Percentiles rank a stretch among this genome's conserved stretches.
Evolutionary conservation across 2,113 vertebrate genomes (phyloP).

Genomic region (Cyanoramphus novaezelandiae): DNA sequence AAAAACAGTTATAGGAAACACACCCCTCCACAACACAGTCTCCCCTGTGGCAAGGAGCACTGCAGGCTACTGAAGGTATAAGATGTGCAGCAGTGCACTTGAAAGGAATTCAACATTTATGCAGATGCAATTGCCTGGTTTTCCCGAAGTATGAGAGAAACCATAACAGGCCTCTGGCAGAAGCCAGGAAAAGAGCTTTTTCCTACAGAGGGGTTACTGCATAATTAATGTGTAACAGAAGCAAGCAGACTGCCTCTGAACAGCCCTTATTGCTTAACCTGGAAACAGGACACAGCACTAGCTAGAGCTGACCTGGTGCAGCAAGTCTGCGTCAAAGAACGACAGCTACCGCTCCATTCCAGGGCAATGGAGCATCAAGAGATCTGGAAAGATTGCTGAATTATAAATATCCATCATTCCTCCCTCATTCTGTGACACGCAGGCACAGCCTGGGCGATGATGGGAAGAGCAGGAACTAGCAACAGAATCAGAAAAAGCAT

Average conservation of each 20-base stretch:
- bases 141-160: background rate
- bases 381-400: background rate
- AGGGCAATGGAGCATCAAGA: background rate
- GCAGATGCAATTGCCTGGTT: background rate
- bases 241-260: background rate
- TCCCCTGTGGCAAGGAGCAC: background rate
- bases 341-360: background rate
- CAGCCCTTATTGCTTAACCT: background rate
- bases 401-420: background rate
- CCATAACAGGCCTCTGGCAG: background rate
- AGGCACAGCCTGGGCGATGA: background rate
- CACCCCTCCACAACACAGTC: background rate
- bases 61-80: background rate
- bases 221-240: background rate
- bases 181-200: constrained; percentile 1
- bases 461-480: background rate
- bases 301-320: background rate
- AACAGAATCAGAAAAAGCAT: background rate
- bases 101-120: constrained; percentile 9
- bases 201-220: background rate
- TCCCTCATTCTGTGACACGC: background rate
- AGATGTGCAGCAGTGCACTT: background rate
- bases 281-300: background rate
- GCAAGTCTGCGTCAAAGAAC: background rate
- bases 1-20: background rate